Base-by-base conservation (phyloP, 2,888 invertebrate genomes). In the Leptarthrus brevirostris region DNA sequence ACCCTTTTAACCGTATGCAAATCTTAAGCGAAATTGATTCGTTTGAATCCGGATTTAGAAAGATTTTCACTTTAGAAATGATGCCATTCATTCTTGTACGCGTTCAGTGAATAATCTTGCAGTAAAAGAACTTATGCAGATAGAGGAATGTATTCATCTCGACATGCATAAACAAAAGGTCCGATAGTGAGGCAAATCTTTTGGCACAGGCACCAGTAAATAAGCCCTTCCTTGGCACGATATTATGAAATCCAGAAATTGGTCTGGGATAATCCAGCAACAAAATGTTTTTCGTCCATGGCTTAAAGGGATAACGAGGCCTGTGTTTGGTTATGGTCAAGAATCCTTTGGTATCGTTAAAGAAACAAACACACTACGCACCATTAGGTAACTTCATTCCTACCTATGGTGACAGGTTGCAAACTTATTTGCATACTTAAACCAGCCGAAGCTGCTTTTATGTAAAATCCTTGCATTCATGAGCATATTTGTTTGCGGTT, bases 231-330 rank as follows among this genome's bases (percentile, higher is more conserved):
- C 24, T 26, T 24, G 22, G 24, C n/a, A 47, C 18, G 2, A n/a
- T 20, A 24, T 49, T 52, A 69, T 52, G 52, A 69, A 69, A 26
- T 69, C 6, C 69, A 26, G 69, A 69, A 69, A 69, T 69, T 52
- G 52, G 69, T 30, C 14, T 52, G 30, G 69, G 52, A 69, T 69
- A 52, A 69, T 69, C 69, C 52, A 16, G 2, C 12, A 34, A 69
- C 36, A 30, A 52, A 24, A 34, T 69, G 52, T 69, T 52, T 69
- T 69, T 49, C 30, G 18, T 34, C 10, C 30, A 6, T 44, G 18
- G 52, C 30, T 10, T 49, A 69, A 52, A 52, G 34, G 34, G 52
- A 69, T 69, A 52, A 69, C 18, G 8, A 18, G 8, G 20, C 26
- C 30, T 52, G 14, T 69, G 69, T 52, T 52, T 52, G 52, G 52